These are phyloP conservation scores for Drosophila chauvacae DNA, from an alignment of 1,140 invertebrate genomes.

Conservation along the genomic window DNA sequence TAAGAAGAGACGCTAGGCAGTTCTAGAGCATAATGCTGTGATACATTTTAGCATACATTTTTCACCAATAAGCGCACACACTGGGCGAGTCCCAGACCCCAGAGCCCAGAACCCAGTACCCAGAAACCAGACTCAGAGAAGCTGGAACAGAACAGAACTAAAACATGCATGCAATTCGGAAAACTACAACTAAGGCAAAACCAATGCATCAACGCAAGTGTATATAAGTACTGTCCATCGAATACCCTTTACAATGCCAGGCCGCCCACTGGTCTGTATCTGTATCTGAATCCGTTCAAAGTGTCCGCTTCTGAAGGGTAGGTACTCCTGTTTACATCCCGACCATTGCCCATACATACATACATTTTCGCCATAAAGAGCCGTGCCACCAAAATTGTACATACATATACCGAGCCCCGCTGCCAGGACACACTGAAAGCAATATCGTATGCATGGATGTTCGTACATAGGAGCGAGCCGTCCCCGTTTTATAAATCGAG, in stretches of 20 bases:
- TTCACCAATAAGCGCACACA: constrained; percentile 49
- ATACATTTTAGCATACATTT: constrained; percentile 80
- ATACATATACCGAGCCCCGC: constrained; percentile 27
- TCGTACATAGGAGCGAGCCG: constrained; percentile 17
- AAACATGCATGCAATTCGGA: constrained; percentile 35
- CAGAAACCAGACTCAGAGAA: constrained; percentile 9
- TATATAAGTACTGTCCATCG: constrained; percentile 21
- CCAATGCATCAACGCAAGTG: constrained; percentile 15
- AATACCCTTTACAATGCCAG: constrained; percentile 27
- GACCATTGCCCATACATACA: constrained; percentile 16
- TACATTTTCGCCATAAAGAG: constrained; percentile 4
- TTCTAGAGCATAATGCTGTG: constrained; percentile 82
- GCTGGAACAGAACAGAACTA: constrained; percentile 13
- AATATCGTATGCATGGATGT: constrained; percentile 56
- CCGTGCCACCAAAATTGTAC: constrained; percentile 46
- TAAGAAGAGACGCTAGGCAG: constrained; percentile 74
- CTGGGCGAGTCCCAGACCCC: constrained; percentile 8
- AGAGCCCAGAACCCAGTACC: constrained; percentile 7
- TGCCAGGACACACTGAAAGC: constrained; percentile 48
- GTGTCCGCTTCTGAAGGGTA: constrained; percentile 45
- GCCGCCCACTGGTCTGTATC: not conserved
- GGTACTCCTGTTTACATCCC: constrained; percentile 28
- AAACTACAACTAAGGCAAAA: constrained; percentile 21
- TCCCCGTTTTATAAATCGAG: constrained; percentile 23
- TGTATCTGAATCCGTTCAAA: constrained; percentile 35